phyloP scores from a whole-genome alignment of 2,888 invertebrate genomes.

The Lochmaea crataegi region DNA sequence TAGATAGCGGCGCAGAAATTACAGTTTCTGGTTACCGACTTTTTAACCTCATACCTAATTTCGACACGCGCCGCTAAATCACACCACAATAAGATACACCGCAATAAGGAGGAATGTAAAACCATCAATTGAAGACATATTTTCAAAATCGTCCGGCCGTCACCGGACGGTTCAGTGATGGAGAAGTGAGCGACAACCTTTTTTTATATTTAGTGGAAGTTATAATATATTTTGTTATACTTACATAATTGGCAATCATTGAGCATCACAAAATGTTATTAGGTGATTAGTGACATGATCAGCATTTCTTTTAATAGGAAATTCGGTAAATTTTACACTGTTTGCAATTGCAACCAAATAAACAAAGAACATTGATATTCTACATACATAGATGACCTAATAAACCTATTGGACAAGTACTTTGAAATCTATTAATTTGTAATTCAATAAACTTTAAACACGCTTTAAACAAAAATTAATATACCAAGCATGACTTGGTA shows the following conservation, averaged over 20 bases:
- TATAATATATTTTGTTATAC: not conserved
- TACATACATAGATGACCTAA: conserved; percentile 13
- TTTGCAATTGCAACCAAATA: conserved; percentile 20
- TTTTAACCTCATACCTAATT: no score
- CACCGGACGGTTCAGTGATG: no score
- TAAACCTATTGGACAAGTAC: conserved; percentile 24
- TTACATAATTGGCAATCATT: not conserved
- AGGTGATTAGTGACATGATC: not conserved
- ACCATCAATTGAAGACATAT: no score
- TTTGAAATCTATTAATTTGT: conserved; percentile 8
- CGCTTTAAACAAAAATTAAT: conserved; percentile 13
- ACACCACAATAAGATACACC: no score
- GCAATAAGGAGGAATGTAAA: no score
- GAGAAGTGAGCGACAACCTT: no score
- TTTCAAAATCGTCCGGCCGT: no score
- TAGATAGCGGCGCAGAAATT: no score
- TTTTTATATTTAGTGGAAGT: not conserved
- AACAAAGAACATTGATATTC: conserved; percentile 17
- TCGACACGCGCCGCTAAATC: no score
- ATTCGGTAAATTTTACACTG: conserved; percentile 19
- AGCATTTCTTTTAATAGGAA: not conserved
- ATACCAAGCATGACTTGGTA: conserved; percentile 20
- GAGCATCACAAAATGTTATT: conserved; percentile 1
- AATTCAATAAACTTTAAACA: conserved; percentile 23
- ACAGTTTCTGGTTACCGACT: no score